Evolutionary conservation across 2,888 invertebrate species (phyloP).

Genomic region (Noctua pronuba): DNA sequence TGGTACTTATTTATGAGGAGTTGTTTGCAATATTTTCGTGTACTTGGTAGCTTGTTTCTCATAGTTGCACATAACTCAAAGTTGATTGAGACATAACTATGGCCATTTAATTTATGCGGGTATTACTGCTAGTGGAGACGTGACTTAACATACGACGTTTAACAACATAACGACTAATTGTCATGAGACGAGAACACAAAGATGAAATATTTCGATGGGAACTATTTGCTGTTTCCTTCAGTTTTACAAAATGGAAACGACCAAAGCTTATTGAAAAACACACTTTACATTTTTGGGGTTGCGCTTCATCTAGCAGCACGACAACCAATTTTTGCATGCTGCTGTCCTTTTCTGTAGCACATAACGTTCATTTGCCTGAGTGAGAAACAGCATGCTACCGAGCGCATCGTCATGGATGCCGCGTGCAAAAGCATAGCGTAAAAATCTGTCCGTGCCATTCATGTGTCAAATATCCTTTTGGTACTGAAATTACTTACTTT

Average conservation of each 20-base stretch:
- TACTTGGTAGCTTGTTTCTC: slow-evolving; percentile 4
- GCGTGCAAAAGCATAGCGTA: not conserved
- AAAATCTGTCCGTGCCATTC: not conserved
- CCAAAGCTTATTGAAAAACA: not conserved
- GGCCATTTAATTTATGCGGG: slow-evolving; percentile 19
- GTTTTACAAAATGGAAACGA: not conserved
- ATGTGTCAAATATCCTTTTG: not conserved
- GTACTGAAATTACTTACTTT: not conserved
- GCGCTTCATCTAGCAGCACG: not conserved
- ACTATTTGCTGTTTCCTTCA: too few species aligned
- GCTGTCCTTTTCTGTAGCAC: not conserved
- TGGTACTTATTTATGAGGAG: not conserved
- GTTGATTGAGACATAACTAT: slow-evolving; percentile 17
- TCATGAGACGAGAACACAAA: too few species aligned
- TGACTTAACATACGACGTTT: not conserved
- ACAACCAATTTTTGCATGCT: not conserved
- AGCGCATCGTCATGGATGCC: not conserved
- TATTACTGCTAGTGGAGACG: not conserved
- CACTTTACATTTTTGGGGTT: not conserved
- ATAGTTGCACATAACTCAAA: not conserved
- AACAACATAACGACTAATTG: too few species aligned
- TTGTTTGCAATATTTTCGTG: not conserved
- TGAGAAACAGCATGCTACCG: not conserved
- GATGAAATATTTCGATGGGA: too few species aligned
- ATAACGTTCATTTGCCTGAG: not conserved